Evolutionary conservation across 1,140 invertebrate genomes (phyloP).

Genomic region (Lerema accius): DNA sequence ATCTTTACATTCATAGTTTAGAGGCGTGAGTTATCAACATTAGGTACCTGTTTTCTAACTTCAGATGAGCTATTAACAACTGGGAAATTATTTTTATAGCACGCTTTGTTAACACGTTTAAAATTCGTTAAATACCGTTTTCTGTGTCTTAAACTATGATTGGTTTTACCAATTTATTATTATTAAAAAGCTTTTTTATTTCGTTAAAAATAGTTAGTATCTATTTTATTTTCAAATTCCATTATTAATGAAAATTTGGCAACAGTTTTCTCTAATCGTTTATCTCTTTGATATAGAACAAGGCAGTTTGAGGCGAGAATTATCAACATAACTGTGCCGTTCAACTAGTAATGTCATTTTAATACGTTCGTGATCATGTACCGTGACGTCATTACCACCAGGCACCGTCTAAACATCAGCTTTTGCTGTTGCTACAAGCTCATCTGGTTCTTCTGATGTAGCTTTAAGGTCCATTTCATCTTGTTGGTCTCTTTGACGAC

Average conservation of each 20-base stretch:
- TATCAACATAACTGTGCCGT: constrained; percentile 34
- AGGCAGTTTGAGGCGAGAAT: constrained; percentile 14
- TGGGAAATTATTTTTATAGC: too few species aligned
- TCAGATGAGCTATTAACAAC: too few species aligned
- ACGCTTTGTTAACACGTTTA: too few species aligned
- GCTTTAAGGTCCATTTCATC: constrained; percentile 31
- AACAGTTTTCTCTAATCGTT: background rate
- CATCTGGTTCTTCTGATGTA: constrained; percentile 9
- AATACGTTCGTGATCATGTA: constrained; percentile 56
- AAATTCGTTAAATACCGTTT: too few species aligned
- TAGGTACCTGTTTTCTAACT: constrained; percentile 39
- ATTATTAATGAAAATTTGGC: background rate
- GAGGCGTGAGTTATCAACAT: constrained; percentile 55
- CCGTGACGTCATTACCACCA: constrained; percentile 69
- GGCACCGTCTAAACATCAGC: constrained; percentile 21
- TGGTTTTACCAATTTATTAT: too few species aligned
- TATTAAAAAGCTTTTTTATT: too few species aligned
- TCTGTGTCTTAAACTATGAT: too few species aligned
- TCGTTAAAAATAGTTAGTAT: too few species aligned
- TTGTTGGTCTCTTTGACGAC: background rate
- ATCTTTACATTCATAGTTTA: constrained; percentile 39
- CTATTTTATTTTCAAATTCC: too few species aligned
- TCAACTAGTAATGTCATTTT: constrained; percentile 72
- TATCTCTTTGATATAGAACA: background rate
- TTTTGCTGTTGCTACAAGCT: constrained; percentile 14